These are phyloP conservation scores for Steinernema hermaphroditum DNA, from an alignment of 2,888 invertebrate genomes.

Conservation along the genomic window DNA sequence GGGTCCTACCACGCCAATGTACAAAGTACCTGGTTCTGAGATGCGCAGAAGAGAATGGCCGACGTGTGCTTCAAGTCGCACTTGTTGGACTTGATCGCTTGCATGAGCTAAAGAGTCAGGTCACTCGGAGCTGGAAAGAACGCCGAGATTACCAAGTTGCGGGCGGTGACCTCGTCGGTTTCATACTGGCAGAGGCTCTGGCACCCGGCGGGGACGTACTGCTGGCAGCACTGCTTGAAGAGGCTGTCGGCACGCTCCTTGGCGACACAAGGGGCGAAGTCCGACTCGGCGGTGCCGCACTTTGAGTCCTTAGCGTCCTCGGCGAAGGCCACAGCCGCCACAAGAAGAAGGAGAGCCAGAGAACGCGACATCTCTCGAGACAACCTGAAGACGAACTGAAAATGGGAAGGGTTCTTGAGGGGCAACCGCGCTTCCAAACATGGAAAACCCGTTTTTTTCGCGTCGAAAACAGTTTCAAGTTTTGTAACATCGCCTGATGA, in stretches of 20 bases:
- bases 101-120: conserved; percentile 43
- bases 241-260: conserved; percentile 48
- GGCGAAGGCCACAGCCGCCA: conserved; percentile 9
- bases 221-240: conserved; percentile 49
- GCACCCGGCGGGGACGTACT: conserved; percentile 52
- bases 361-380: not conserved
- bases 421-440: not conserved
- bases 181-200: conserved; percentile 51
- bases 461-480: not conserved
- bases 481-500: not conserved
- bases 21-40: conserved; percentile 48
- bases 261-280: conserved; percentile 47
- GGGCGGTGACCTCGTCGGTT: conserved; percentile 49
- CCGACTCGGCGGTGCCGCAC: conserved; percentile 50
- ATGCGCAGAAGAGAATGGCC: conserved; percentile 51
- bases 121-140: not conserved
- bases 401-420: not conserved
- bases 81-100: conserved; percentile 49
- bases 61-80: conserved; percentile 51
- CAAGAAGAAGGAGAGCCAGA: not conserved
- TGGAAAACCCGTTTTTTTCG: conserved; percentile 5
- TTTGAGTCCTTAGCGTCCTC: conserved; percentile 34
- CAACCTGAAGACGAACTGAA: not conserved
- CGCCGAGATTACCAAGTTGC: conserved; percentile 46
- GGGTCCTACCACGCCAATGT: not conserved